Evolutionary conservation across 2,888 invertebrate species (phyloP).

Genomic region (Gandaritis pyraliata): DNA sequence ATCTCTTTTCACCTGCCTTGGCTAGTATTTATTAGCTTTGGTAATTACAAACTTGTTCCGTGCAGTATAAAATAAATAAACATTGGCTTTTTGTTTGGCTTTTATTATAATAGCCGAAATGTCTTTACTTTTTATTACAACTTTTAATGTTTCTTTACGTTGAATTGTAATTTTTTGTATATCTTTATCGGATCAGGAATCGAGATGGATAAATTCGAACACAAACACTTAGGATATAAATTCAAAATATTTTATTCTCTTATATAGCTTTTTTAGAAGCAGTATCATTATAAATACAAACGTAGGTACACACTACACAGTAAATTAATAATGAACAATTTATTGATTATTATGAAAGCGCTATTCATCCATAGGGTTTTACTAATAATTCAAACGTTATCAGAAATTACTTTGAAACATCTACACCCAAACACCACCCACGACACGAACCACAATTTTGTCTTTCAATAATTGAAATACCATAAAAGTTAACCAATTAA

Average conservation of each 20-base stretch:
- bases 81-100: constrained; percentile 8
- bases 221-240: no score
- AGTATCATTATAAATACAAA: not conserved
- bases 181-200: constrained; percentile 6
- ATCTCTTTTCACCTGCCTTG: no score
- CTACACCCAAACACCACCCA: constrained; percentile 38
- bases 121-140: not conserved
- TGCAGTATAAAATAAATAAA: not conserved
- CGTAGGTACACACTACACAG: not conserved
- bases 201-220: not conserved
- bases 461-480: constrained; percentile 43
- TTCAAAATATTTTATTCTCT: no score
- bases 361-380: constrained; percentile 3
- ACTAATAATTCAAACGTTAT: constrained; percentile 33
- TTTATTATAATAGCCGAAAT: constrained; percentile 5
- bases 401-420: constrained; percentile 28
- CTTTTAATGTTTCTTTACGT: constrained; percentile 2
- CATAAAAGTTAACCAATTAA: constrained; percentile 52
- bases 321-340: not conserved
- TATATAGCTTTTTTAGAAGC: not conserved
- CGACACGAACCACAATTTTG: constrained; percentile 40
- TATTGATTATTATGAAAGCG: not conserved
- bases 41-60: not conserved
- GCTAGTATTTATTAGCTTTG: not conserved
- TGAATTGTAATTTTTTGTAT: not conserved